Percentiles rank a stretch among this genome's conserved stretches.
Evolutionary conservation across 2,888 invertebrate genomes (phyloP).

Genomic region (Plutella xylostella): DNA sequence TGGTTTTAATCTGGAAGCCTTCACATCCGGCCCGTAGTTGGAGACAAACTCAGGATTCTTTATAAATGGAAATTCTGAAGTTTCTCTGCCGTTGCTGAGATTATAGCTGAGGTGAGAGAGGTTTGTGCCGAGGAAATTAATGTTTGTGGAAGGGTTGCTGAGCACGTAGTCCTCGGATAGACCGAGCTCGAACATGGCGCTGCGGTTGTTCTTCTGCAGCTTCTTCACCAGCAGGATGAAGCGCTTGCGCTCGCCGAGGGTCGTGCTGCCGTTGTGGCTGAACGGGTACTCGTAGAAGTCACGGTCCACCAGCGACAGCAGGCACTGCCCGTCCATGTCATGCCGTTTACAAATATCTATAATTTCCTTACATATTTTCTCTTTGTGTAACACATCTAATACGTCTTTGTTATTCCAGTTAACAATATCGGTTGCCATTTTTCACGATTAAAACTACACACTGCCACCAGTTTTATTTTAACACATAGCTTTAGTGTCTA

Average conservation of each 20-base stretch:
- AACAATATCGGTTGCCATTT: slow-evolving; percentile 57
- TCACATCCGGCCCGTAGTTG: slow-evolving; percentile 71
- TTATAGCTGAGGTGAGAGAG: slow-evolving; percentile 61
- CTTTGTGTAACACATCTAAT: slow-evolving; percentile 57
- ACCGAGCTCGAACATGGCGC: slow-evolving; percentile 74
- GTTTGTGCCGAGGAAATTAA: slow-evolving; percentile 62
- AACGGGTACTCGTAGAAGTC: slow-evolving; percentile 81
- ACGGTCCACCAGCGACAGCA: slow-evolving; percentile 85
- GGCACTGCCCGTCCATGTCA: slow-evolving; percentile 86
- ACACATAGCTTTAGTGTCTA: too few species aligned
- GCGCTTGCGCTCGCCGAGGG: slow-evolving; percentile 87
- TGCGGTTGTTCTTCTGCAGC: slow-evolving; percentile 78
- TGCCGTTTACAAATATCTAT: slow-evolving; percentile 58
- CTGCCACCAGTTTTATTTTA: too few species aligned
- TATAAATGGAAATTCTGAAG: slow-evolving; percentile 34
- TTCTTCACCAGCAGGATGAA: slow-evolving; percentile 80
- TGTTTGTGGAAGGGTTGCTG: slow-evolving; percentile 56
- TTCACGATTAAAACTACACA: background rate
- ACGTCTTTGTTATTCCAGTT: slow-evolving; percentile 65
- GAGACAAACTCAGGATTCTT: slow-evolving; percentile 52
- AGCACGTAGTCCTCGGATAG: slow-evolving; percentile 63
- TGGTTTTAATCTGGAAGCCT: slow-evolving; percentile 80
- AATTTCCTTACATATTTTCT: slow-evolving; percentile 49
- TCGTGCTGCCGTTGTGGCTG: slow-evolving; percentile 53
- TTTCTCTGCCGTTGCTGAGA: slow-evolving; percentile 48